Conservation (phyloP, 2,113 vertebrate species). For the Lates calcarifer region DNA sequence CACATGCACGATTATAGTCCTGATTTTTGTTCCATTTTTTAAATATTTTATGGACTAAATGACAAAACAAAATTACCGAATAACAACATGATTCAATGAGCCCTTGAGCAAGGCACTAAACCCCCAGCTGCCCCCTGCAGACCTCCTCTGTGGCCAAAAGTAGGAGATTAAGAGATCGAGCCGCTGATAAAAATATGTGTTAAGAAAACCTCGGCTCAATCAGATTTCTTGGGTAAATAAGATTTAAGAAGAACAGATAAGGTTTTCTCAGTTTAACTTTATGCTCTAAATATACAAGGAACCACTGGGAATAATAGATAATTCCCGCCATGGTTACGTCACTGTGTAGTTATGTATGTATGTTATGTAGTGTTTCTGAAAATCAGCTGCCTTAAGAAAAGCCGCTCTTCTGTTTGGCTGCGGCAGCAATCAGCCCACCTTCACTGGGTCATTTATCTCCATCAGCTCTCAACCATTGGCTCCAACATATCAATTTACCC, state of each 20-base stretch:
- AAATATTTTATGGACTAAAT: no score
- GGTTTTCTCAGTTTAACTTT: background rate
- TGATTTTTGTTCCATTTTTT: background rate
- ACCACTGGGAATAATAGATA: background rate
- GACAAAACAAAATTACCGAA: no score
- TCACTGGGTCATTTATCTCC: slow-evolving; percentile 26
- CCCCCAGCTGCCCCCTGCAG: background rate
- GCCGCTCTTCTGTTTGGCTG: background rate
- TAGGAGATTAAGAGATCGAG: background rate
- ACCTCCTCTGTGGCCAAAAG: background rate
- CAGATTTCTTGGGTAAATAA: background rate
- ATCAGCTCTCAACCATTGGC: slow-evolving; percentile 32
- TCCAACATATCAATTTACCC: slow-evolving; percentile 38
- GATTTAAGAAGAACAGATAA: background rate
- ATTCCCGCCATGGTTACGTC: background rate
- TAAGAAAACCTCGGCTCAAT: background rate
- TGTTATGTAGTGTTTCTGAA: background rate
- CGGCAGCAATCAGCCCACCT: background rate
- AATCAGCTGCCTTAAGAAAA: background rate
- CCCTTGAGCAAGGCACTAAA: background rate
- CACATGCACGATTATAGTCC: no score
- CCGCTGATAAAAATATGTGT: background rate
- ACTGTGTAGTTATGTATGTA: background rate
- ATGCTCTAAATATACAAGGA: background rate
- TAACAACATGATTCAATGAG: background rate